Evolutionary conservation across 2,888 invertebrate species (phyloP).

Genomic region (Leptinotarsa rubiginosa): DNA sequence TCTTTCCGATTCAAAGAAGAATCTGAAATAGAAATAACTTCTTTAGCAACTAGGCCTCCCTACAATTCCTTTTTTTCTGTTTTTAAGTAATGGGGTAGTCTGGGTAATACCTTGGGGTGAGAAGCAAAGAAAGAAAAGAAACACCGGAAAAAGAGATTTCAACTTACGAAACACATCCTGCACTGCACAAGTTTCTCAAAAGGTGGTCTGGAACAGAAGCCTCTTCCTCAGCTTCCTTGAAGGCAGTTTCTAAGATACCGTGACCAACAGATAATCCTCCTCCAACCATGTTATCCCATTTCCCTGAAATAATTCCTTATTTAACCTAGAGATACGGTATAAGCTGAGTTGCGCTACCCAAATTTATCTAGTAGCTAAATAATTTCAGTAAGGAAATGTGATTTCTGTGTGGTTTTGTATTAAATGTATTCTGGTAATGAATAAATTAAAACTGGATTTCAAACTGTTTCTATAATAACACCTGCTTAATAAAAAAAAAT

Average conservation of each 20-base stretch:
- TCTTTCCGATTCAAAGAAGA: conserved; percentile 92
- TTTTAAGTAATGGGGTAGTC: too few species aligned
- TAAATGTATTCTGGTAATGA: too few species aligned
- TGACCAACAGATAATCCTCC: conserved; percentile 92
- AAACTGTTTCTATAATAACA: too few species aligned
- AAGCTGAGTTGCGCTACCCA: too few species aligned
- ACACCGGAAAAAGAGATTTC: neutral
- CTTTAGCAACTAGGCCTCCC: too few species aligned
- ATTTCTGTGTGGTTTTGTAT: too few species aligned
- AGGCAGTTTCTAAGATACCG: conserved; percentile 88
- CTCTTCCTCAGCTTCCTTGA: conserved; percentile 95
- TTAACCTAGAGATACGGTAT: neutral
- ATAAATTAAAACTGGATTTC: too few species aligned
- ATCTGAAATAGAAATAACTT: conserved; percentile 68
- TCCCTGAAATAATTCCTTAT: conserved; percentile 67
- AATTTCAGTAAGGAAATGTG: too few species aligned
- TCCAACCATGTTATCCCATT: conserved; percentile 96
- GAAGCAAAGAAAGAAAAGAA: neutral
- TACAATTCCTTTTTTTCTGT: too few species aligned
- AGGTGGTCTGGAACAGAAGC: conserved; percentile 88
- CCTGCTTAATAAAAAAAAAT: too few species aligned
- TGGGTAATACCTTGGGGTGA: too few species aligned
- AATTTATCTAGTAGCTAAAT: too few species aligned
- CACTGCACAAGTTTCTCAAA: conserved; percentile 79
- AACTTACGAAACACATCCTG: conserved; percentile 84